Evolutionary conservation across 2,797 vertebrate species (phyloP).

Genomic region (Aulostomus chinensis): DNA sequence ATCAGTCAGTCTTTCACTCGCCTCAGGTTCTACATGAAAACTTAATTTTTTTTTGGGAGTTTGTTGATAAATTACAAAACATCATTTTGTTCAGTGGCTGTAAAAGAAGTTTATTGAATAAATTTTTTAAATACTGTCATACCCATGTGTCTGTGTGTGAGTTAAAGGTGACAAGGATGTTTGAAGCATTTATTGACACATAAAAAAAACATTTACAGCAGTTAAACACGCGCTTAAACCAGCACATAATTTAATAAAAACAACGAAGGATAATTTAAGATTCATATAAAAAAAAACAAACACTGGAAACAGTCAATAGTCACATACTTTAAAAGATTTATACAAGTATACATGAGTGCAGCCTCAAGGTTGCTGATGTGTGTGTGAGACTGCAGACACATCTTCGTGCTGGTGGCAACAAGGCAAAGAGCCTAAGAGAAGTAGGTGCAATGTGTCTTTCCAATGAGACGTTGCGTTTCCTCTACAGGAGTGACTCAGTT

Average conservation of each 20-base stretch:
- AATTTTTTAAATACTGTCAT: conserved; percentile 15
- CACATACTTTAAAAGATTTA: conserved; percentile 14
- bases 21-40: conserved; percentile 11
- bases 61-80: conserved; percentile 7
- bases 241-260: conserved; percentile 54
- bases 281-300: conserved; percentile 26
- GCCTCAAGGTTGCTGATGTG: neutral
- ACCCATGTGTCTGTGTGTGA: neutral
- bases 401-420: conserved; percentile 46
- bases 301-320: conserved; percentile 3
- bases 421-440: neutral
- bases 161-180: conserved; percentile 9
- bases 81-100: conserved; percentile 14
- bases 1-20: too few species aligned
- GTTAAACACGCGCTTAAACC: conserved; percentile 46
- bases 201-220: conserved; percentile 66
- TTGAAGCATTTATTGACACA: conserved; percentile 76
- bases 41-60: too few species aligned
- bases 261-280: conserved; percentile 50
- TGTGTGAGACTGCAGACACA: conserved; percentile 5
- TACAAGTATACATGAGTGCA: neutral
- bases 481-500: conserved; percentile 86
- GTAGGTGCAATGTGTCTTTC: neutral
- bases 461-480: neutral
- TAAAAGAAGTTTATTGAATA: conserved; percentile 40